Evolutionary conservation across 2,113 vertebrate genomes (phyloP), one percentile per base, ranked within the genome.

Genomic region (Halcyon malimbica): DNA sequence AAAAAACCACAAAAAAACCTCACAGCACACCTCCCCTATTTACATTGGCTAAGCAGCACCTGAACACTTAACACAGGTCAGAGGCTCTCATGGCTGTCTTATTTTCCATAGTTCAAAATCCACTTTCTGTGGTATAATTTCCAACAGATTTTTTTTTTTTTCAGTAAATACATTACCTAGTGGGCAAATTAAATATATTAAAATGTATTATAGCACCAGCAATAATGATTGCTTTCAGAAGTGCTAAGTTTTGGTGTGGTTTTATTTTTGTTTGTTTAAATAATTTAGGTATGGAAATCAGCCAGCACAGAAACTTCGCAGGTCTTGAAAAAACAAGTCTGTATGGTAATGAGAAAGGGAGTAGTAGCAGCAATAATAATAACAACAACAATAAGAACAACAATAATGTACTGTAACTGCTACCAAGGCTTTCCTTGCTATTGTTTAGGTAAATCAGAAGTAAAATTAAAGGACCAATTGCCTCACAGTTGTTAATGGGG

Each of bases 211-310:
- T 20, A 41, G 54, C 26, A 77, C 13, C 54, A 75, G n/a, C 35
- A 87, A 46, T 35, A 69, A 62, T 19, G n/a, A 62, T 12, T 53
- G 33, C 31, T 80, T 88, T 39, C 64, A 94, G 50, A 92, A 83
- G 11, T 67, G 54, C 42, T n/a, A 44, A 6, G 10, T 41, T 79
- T 54, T 63, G 15, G 46, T 5, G 1, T 79, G 78, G 62, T 25
- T 93, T 95, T 85, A 23, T 20, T 87, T 95, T 73, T 83, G 62
- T 68, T 94, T 74, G 48, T 82, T 92, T 79, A 57, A 94, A 76
- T 53, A 87, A 76, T 42, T 53, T 46, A 82, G 29, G 54, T n/a
- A 63, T 57, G 65, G 44, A 92, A 91, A 68, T 46, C n/a, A 89
- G 44, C 62, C 70, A 90, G 59, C 31, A 75, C 0, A 1, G 23